Conservation (phyloP, 35 echinoderm and acorn worm genomes). For the Stichopus chloronotus region DNA sequence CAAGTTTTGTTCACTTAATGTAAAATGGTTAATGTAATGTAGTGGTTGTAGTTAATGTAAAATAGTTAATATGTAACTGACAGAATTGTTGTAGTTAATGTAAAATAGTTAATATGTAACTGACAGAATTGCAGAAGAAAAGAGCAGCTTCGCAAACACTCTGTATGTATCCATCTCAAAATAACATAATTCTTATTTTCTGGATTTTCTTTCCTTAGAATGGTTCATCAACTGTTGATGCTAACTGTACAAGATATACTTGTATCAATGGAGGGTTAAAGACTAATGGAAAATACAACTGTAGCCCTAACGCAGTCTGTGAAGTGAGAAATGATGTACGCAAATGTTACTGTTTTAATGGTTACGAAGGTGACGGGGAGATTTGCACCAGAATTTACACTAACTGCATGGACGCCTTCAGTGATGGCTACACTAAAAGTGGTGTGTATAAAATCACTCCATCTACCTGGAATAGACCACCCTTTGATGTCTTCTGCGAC, state of each 20-base stretch:
- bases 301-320: conserved; percentile 20
- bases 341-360: neutral
- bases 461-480: neutral
- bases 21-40: too few species aligned
- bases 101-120: too few species aligned
- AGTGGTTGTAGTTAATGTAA: too few species aligned
- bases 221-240: neutral
- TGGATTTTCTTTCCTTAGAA: neutral
- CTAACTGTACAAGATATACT: neutral
- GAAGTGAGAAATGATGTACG: neutral
- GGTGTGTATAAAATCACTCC: neutral
- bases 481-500: neutral
- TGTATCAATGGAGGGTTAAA: neutral
- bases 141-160: too few species aligned
- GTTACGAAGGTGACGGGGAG: neutral
- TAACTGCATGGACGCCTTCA: neutral
- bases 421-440: neutral
- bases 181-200: too few species aligned
- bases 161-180: too few species aligned
- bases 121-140: too few species aligned
- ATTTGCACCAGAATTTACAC: neutral
- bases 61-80: too few species aligned
- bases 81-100: too few species aligned
- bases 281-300: neutral
- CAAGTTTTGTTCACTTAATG: too few species aligned